Evolutionary conservation across 2,888 invertebrate species (phyloP), one percentile per base, ranked within the genome.

Genomic region (Scaptodrosophila latifasciaeformis): DNA sequence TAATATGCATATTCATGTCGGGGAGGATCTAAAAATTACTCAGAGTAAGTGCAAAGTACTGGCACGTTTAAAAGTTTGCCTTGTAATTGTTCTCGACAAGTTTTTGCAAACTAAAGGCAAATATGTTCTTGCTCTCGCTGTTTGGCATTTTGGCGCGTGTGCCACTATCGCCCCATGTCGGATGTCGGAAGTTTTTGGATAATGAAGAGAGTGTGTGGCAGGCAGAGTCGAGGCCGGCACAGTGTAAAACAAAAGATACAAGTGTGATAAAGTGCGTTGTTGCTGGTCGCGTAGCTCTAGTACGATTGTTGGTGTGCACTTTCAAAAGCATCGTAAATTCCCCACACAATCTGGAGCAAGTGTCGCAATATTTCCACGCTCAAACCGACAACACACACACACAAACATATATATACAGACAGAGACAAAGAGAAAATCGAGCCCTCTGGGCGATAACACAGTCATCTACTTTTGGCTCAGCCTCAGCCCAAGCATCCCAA

Each of bases 261-360:
- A 18, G 39, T 52, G 42, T 19, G 24, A 24, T 24, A 24, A 24
- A 24, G 4, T 24, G 24, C 24, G 24, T 24, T 24, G 24, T 3
- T 3, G 24, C 24, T 24, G 24, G 24, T 7, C 24, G 24, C 24
- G 24, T 24, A 7, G 24, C 24, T 24, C 24, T 24, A n/a, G 24
- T 29, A 19, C 43, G 19, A 21, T 64, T 59, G 59, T 56, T 52
- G 80, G 77, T 31, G 31, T 10, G 31, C 31, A 31, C 31, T 31
- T 7, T 24, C n/a, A 35, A 21, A 67, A 70, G 45, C 66, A 58
- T 55, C 69, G 69, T 74, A 76, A 81, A 82, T 82, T 74, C 63
- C 62, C 68, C 65, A 60, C 67, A 65, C 80, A 81, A 80, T 80
- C 82, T 82, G 66, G 82, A 81, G 67, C 81, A 80, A 80, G 81